Conservation (phyloP, 2,113 vertebrate genomes). For the Peromyscus californicus region DNA sequence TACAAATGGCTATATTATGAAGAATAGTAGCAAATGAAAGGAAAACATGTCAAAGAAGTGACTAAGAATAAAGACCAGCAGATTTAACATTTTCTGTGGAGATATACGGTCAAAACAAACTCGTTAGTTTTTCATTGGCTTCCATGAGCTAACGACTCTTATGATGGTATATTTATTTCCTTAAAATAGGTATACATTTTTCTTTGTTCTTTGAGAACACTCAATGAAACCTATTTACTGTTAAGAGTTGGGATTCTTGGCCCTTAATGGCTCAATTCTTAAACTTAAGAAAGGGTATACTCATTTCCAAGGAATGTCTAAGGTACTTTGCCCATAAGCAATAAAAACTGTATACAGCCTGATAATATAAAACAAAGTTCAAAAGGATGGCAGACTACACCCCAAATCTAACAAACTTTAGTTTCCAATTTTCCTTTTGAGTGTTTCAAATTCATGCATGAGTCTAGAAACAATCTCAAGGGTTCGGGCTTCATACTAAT, state of each 20-base stretch:
- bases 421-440: neutral
- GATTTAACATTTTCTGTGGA: slow-evolving; percentile 14
- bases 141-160: neutral
- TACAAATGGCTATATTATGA: neutral
- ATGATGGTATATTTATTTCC: neutral
- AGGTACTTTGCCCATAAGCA: neutral
- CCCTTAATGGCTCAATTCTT: neutral
- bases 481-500: neutral
- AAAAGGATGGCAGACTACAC: neutral
- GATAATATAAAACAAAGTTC: neutral
- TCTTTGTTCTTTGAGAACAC: neutral
- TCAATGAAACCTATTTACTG: neutral
- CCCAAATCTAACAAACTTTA: neutral
- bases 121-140: slow-evolving; percentile 41
- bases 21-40: slow-evolving; percentile 21
- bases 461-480: slow-evolving; percentile 35
- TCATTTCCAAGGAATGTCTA: neutral
- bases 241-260: neutral
- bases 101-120: neutral
- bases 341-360: neutral
- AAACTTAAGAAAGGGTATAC: neutral
- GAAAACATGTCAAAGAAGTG: neutral
- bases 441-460: slow-evolving; percentile 54
- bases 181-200: slow-evolving; percentile 47
- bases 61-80: slow-evolving; percentile 8